Conservation (phyloP, 1,140 invertebrate species). For the Drosophila arawakana region DNA sequence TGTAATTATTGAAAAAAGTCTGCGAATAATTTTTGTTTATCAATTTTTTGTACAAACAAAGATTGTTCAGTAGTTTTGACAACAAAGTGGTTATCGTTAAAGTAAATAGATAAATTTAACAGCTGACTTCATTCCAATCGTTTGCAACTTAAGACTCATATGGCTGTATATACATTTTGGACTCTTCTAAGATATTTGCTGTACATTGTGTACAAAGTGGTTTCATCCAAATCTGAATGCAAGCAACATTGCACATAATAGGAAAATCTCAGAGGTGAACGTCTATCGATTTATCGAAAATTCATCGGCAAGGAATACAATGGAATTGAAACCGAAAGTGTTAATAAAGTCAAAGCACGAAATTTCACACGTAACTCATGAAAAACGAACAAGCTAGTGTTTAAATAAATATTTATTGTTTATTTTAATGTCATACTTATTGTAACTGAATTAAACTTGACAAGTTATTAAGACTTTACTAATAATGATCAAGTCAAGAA, state of each 20-base stretch:
- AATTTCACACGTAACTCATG: neutral
- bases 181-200: too few species aligned
- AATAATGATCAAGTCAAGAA: too few species aligned
- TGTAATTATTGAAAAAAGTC: neutral
- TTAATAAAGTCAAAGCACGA: neutral
- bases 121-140: constrained; percentile 5
- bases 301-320: neutral
- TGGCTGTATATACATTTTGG: too few species aligned
- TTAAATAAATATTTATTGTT: neutral
- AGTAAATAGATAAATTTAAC: neutral
- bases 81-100: constrained; percentile 7
- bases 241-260: neutral
- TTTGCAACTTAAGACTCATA: neutral
- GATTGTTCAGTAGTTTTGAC: neutral
- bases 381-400: neutral
- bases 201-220: neutral
- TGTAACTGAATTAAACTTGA: too few species aligned
- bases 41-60: constrained; percentile 12
- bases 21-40: constrained; percentile 12
- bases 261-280: neutral
- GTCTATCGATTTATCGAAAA: constrained; percentile 3
- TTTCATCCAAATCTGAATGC: too few species aligned
- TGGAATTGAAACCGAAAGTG: neutral
- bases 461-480: too few species aligned
- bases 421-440: too few species aligned